phyloP scores from a whole-genome alignment of 2,888 invertebrate species.

The Noctuana brunneofusca region DNA sequence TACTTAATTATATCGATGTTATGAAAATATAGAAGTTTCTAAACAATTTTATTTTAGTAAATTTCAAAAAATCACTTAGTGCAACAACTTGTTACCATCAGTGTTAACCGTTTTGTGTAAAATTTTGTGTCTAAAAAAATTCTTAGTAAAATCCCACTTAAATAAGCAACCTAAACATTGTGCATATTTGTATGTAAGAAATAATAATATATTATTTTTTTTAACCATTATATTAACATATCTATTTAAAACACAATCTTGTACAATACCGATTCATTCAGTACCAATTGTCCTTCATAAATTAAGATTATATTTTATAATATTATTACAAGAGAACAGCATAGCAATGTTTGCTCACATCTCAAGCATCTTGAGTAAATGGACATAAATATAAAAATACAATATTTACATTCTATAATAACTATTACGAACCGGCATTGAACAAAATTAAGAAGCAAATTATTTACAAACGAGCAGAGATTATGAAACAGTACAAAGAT shows the following conservation, averaged over 20 bases:
- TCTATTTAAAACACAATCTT: constrained; percentile 35
- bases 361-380: constrained; percentile 60
- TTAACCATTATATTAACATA: constrained; percentile 41
- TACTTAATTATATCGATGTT: too few relatives aligned
- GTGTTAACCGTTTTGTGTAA: too few relatives aligned
- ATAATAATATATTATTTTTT: constrained; percentile 64
- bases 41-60: too few relatives aligned
- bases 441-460: constrained; percentile 39
- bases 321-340: constrained; percentile 39
- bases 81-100: too few relatives aligned
- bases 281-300: constrained; percentile 13
- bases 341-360: constrained; percentile 46
- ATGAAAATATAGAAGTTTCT: too few relatives aligned
- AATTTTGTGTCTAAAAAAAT: too few relatives aligned
- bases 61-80: too few relatives aligned
- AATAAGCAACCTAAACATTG: constrained; percentile 13
- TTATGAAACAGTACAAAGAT: constrained; percentile 27
- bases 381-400: constrained; percentile 55
- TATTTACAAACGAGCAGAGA: constrained; percentile 48
- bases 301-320: constrained; percentile 33
- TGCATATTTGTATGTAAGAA: constrained; percentile 23
- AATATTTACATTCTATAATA: constrained; percentile 61
- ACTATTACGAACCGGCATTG: constrained; percentile 33
- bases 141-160: constrained; percentile 17
- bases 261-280: constrained; percentile 33